Evolutionary conservation across 2,888 invertebrate genomes (phyloP), one percentile per base, ranked within the genome.

Genomic region (Drosophila niveifrons): DNA sequence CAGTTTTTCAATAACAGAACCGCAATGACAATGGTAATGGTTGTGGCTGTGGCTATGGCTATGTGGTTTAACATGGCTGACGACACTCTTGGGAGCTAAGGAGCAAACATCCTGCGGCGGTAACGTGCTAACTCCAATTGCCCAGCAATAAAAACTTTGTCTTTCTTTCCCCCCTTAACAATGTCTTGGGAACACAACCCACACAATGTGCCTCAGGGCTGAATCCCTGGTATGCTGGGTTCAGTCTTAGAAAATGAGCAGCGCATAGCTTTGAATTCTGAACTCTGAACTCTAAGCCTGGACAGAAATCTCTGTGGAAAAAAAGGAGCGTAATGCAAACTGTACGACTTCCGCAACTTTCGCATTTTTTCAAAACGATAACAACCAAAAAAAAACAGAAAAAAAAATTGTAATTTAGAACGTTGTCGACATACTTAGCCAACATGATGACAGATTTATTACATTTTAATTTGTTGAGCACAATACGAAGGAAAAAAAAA

Each of bases 61-160:
- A 6, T 6, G 23, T 23, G 23, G 23, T 6, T 23, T 6, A 23
- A 53, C 57, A 52, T 44, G 43, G 68, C 8, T 48, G 76, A 55
- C 66, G 39, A 67, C 58, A 77, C 80, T 52, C 36, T 15, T 31
- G 81, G 72, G 66, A 55, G 58, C 51, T 43, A 48, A 46, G 62
- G 43, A 65, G 58, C 46, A 68, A 63, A 44, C 51, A 58, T 67
- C 62, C 65, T 66, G 61, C 47, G 72, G 53, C 70, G 57, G 31
- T 34, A 50, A 46, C 58, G 51, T 70, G 57, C 66, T 66, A 81
- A 69, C 70, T 88, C 66, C 88, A 89, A 83, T 83, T 89, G 90
- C 55, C 71, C 73, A 65, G 86, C 83, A 89, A 83, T 89, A 85
- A 82, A 77, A 83, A 88, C 73, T 89, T 89, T 73, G 71, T 73